Conservation (phyloP, 2,797 vertebrate genomes). For the Taenioides sp. region DNA sequence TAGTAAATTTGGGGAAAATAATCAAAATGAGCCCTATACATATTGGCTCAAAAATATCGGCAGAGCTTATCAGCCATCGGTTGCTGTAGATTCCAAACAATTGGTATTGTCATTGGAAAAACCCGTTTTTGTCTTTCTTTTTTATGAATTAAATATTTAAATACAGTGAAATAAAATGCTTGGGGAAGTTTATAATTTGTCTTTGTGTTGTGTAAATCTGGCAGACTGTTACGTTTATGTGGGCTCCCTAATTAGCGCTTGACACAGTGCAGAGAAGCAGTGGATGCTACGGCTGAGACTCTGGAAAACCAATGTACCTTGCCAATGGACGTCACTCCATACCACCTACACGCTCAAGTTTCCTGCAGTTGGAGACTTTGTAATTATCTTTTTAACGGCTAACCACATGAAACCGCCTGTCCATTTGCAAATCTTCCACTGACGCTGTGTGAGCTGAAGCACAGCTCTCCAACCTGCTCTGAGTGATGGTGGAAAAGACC, state of each 20-base stretch:
- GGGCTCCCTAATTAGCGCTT: constrained; percentile 64
- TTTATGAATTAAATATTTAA: constrained; percentile 42
- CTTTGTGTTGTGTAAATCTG: constrained; percentile 48
- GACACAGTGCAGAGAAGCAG: constrained; percentile 67
- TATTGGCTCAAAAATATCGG: no score
- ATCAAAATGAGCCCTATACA: no score
- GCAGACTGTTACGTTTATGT: constrained; percentile 64
- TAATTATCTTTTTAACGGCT: constrained; percentile 68
- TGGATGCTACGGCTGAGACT: constrained; percentile 67
- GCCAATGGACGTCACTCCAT: constrained; percentile 68
- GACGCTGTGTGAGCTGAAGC: constrained; percentile 44
- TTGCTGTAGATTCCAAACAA: no score
- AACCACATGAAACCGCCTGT: constrained; percentile 59
- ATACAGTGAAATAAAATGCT: constrained; percentile 16
- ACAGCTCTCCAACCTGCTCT: constrained; percentile 38
- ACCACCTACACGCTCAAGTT: constrained; percentile 66
- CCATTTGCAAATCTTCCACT: constrained; percentile 59
- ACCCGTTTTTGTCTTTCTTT: no score
- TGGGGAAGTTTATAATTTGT: neutral
- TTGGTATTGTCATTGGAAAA: no score
- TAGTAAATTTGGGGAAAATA: no score
- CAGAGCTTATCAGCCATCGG: no score
- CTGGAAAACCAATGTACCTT: constrained; percentile 69
- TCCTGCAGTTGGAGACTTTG: constrained; percentile 65
- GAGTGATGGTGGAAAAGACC: constrained; percentile 9